Evolutionary conservation across 2,888 invertebrate genomes (phyloP), one percentile per base, ranked within the genome.

Genomic region (Dastarcus helophoroides): DNA sequence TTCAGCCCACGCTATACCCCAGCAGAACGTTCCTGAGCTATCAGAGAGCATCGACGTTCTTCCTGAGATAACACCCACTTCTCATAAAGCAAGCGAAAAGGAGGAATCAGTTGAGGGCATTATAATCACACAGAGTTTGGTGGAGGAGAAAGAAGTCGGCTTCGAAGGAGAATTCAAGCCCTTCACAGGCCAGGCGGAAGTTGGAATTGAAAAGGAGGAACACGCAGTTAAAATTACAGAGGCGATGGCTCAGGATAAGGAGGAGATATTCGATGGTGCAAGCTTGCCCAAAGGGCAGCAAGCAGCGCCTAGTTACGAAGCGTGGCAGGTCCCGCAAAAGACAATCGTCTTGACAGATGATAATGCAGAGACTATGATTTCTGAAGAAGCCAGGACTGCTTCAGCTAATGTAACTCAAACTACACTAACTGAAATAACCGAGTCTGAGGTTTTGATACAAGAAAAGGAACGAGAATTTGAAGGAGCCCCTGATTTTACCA

Each of bases 171-270:
- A 63, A 39, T 52, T 65, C 15, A 57, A 57, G 43, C 71, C 73
- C 4, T 60, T 63, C 19, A 54, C 54, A 5, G 66, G 64, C 40
- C 58, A 54, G 22, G 65, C 65, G 3, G 57, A 60, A 14, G 40
- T 70, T n/a, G 37, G 40, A 1, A 60, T 71, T 39, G 64, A 67
- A 43, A 63, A 68, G 51, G 64, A 61, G 19, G 63, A 67, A 50
- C 51, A 63, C 40, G 47, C 69, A 23, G 58, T 67, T 36, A 59
- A 64, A 17, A 42, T 56, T 11, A 51, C 48, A 4, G 61, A 62
- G 44, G 36, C 54, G 17, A 25, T 51, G 12, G 31, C 47, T 3
- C 52, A 55, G 41, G 50, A 54, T 22, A 61, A 54, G 41, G 62
- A 62, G 49, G 53, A 49, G 3, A 22, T 32, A 9, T 31, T 60